These are phyloP conservation scores for Clostera curtula DNA, from an alignment of 2,888 invertebrate species.

Conservation along the genomic window DNA sequence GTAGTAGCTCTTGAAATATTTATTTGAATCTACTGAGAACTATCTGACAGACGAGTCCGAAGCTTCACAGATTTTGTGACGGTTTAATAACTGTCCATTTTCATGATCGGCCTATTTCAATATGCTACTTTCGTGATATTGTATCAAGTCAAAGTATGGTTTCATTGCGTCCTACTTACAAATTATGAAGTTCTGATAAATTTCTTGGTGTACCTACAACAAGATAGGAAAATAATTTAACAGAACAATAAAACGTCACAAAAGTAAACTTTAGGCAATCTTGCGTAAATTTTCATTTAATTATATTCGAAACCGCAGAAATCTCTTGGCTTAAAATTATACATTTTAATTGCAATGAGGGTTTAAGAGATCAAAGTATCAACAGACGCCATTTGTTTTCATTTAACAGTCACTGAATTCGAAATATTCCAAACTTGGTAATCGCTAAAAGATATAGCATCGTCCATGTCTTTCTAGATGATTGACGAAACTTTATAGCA, in stretches of 20 bases:
- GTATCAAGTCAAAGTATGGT: too few relatives aligned
- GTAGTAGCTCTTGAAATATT: too few relatives aligned
- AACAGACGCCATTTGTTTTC: conserved; percentile 13
- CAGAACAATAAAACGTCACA: not conserved
- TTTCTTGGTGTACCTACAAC: conserved; percentile 1
- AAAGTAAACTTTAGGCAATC: not conserved
- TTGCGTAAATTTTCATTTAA: not conserved
- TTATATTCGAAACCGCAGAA: conserved; percentile 6
- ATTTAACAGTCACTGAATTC: conserved; percentile 9
- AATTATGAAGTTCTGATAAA: conserved; percentile 11
- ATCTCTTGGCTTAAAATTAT: not conserved
- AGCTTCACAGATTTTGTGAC: too few relatives aligned
- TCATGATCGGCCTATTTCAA: too few relatives aligned
- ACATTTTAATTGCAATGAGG: conserved; percentile 6
- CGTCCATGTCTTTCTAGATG: too few relatives aligned
- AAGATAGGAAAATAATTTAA: conserved; percentile 2
- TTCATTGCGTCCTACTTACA: too few relatives aligned
- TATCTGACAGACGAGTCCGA: too few relatives aligned
- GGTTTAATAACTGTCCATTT: too few relatives aligned
- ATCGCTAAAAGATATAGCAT: too few relatives aligned
- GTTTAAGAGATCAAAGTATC: conserved; percentile 11
- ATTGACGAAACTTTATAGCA: too few relatives aligned
- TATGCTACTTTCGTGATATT: too few relatives aligned
- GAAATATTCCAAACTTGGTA: conserved; percentile 5
- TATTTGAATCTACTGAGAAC: too few relatives aligned